phyloP scores from a whole-genome alignment of 2,113 vertebrate genomes.

The Laticauda colubrina region DNA sequence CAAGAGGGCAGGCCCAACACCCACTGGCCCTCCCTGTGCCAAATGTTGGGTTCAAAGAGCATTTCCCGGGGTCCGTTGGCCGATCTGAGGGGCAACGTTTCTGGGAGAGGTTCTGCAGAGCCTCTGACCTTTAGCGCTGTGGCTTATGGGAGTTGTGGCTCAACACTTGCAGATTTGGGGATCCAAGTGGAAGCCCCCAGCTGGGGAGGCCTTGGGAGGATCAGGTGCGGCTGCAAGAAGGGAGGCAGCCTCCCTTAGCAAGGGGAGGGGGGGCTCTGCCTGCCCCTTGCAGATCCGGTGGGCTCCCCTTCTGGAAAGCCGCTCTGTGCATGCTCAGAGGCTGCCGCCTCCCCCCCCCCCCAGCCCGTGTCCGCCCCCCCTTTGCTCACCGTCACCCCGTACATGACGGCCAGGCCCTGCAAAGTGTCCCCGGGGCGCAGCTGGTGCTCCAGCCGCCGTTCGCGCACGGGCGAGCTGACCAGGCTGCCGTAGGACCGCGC shows the following conservation, averaged over 20 bases:
- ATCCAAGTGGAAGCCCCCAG: neutral
- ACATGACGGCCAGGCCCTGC: slow-evolving; percentile 84
- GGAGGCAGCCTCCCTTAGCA: neutral
- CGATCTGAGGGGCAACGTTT: neutral
- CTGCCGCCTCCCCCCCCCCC: fast-evolving
- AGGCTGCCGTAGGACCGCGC: slow-evolving; percentile 83
- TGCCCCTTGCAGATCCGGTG: neutral
- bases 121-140: neutral
- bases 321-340: neutral
- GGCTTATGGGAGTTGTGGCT: neutral
- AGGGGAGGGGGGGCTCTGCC: neutral
- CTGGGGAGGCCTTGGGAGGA: too few species aligned
- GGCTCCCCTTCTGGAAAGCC: neutral
- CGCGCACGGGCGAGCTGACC: slow-evolving; percentile 71
- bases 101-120: neutral
- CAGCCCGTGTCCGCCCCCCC: neutral
- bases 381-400: slow-evolving; percentile 84
- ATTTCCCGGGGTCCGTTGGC: neutral
- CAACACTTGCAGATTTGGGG: neutral
- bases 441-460: slow-evolving; percentile 75
- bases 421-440: slow-evolving; percentile 83
- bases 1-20: too few species aligned
- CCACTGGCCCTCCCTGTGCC: too few species aligned
- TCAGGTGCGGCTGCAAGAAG: neutral
- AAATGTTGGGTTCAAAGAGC: neutral